These are phyloP conservation scores for Pomacea maculata DNA, from an alignment of 1,140 invertebrate species.

Conservation along the genomic window DNA sequence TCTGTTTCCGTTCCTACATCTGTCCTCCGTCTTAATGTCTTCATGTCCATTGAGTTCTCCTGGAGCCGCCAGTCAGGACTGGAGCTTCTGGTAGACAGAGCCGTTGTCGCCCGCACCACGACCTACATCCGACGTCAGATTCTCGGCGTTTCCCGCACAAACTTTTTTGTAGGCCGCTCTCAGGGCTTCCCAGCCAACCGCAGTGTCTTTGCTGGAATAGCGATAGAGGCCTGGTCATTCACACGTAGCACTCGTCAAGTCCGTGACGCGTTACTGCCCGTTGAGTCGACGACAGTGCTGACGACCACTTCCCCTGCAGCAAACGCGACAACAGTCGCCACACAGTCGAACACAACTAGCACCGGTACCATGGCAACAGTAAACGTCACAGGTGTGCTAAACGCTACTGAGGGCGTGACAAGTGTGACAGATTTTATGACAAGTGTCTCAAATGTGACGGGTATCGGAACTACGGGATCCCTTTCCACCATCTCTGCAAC, in stretches of 20 bases:
- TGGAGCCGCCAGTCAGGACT: slow-evolving; percentile 47
- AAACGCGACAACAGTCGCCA: slow-evolving; percentile 13
- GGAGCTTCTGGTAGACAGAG: slow-evolving; percentile 36
- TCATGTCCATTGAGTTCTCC: slow-evolving; percentile 33
- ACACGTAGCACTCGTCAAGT: slow-evolving; percentile 35
- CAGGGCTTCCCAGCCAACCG: slow-evolving; percentile 11
- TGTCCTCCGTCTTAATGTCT: slow-evolving; percentile 25
- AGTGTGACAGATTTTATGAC: slow-evolving; percentile 1
- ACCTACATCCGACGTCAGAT: slow-evolving; percentile 31
- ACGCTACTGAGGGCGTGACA: slow-evolving; percentile 3
- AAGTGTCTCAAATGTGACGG: not conserved
- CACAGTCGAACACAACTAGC: not conserved
- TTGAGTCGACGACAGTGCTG: slow-evolving; percentile 23
- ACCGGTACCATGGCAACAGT: slow-evolving; percentile 1
- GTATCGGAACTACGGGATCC: not conserved
- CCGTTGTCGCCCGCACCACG: slow-evolving; percentile 30
- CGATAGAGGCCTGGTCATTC: slow-evolving; percentile 35
- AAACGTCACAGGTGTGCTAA: too few relatives aligned
- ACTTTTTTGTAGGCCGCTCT: slow-evolving; percentile 34
- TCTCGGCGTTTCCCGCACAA: not conserved
- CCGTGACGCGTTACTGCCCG: slow-evolving; percentile 16
- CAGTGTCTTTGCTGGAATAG: slow-evolving; percentile 32
- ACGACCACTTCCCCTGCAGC: slow-evolving; percentile 21
- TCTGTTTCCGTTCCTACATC: slow-evolving; percentile 28
- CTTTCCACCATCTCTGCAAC: not conserved